Percentiles rank a stretch among this genome's conserved stretches.
phyloP scores from a whole-genome alignment of 2,113 vertebrate species.

The Canis aureus region DNA sequence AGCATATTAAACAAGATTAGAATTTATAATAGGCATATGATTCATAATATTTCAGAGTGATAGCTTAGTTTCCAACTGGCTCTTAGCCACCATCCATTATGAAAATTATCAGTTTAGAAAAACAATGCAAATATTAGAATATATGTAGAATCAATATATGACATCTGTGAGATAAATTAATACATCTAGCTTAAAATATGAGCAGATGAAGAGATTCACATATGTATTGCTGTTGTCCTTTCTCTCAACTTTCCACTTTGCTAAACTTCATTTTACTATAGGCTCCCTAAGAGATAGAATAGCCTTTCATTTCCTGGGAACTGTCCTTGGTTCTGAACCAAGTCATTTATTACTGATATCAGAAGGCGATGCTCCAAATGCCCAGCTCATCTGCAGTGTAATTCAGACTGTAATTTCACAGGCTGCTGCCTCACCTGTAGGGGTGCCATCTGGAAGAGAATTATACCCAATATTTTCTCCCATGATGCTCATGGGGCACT shows the following conservation, averaged over 20 bases:
- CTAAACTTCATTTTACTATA: conserved; percentile 12
- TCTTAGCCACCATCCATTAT: not conserved
- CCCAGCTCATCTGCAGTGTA: conserved; percentile 87
- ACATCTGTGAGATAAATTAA: not conserved
- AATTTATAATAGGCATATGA: conserved; percentile 24
- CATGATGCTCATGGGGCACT: conserved; percentile 70
- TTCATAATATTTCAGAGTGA: not conserved
- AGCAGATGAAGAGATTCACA: conserved; percentile 20
- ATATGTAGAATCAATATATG: not conserved
- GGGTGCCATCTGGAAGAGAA: conserved; percentile 88
- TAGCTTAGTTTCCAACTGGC: not conserved
- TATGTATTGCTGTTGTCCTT: conserved; percentile 42
- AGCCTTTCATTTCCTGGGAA: conserved; percentile 73
- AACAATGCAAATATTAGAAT: not conserved
- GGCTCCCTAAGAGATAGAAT: not conserved
- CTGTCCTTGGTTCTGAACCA: conserved; percentile 83
- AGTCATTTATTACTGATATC: conserved; percentile 89
- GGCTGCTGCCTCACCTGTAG: conserved; percentile 94
- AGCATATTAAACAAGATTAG: conserved; percentile 13
- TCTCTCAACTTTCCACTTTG: conserved; percentile 72
- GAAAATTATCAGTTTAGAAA: conserved; percentile 43
- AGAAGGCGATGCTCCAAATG: conserved; percentile 81
- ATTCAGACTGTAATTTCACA: conserved; percentile 97
- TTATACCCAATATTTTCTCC: conserved; percentile 82
- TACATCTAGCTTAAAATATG: not conserved